These are phyloP conservation scores for Sarcophaga carnaria DNA, from an alignment of 2,888 invertebrate species.

Conservation along the genomic window DNA sequence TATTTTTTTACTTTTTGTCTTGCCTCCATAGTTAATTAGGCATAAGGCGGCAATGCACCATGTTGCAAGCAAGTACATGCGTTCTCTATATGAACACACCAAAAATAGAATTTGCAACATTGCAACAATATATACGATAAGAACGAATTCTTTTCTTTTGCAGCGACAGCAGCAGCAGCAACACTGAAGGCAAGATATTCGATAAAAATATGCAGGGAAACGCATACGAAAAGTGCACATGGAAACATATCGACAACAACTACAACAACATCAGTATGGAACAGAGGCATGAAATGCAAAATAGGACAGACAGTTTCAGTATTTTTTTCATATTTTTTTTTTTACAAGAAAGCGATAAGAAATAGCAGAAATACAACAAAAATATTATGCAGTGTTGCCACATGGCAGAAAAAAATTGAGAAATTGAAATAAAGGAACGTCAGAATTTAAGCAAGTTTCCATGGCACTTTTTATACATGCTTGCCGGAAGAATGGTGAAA, in stretches of 20 bases:
- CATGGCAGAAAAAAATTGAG: slow-evolving; percentile 3
- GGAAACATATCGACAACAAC: slow-evolving; percentile 38
- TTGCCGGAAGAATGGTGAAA: too few relatives aligned
- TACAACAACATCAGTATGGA: neutral
- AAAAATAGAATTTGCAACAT: slow-evolving; percentile 28
- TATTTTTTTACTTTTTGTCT: neutral
- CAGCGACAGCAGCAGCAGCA: slow-evolving; percentile 46
- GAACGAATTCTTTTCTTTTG: slow-evolving; percentile 6
- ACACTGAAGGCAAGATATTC: neutral
- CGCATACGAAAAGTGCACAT: slow-evolving; percentile 46
- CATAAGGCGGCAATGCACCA: slow-evolving; percentile 22
- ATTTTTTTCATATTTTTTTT: neutral
- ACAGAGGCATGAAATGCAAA: neutral
- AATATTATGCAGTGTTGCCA: neutral
- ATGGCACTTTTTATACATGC: too few relatives aligned
- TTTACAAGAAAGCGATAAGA: slow-evolving; percentile 37
- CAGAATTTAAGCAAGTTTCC: too few relatives aligned
- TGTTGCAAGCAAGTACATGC: neutral
- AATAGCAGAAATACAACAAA: slow-evolving; percentile 36
- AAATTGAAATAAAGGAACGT: too few relatives aligned
- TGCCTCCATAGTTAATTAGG: slow-evolving; percentile 47
- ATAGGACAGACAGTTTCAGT: slow-evolving; percentile 16
- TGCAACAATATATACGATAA: slow-evolving; percentile 32
- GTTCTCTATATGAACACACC: neutral
- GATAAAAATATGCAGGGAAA: slow-evolving; percentile 23